Evolutionary conservation across 1,140 invertebrate species (phyloP).

Genomic region (Philotrypesis tridentata): DNA sequence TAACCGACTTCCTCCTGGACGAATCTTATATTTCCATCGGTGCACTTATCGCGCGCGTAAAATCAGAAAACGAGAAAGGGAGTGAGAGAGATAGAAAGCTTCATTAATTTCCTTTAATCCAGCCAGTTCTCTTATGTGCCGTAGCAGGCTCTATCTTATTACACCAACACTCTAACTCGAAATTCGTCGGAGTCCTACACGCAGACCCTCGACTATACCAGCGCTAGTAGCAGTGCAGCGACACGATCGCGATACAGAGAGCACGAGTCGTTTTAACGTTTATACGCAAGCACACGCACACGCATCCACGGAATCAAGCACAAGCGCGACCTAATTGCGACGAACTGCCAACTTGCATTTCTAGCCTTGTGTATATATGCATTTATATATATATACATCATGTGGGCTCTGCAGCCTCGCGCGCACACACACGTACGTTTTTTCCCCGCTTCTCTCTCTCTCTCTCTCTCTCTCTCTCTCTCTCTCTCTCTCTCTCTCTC

Average conservation of each 20-base stretch:
- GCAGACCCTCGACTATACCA: background rate
- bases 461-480: no score
- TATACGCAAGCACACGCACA: background rate
- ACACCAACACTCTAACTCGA: background rate
- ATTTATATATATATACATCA: background rate
- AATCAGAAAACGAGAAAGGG: no score
- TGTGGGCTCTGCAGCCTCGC: background rate
- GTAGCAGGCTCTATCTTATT: background rate
- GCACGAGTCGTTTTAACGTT: conserved; percentile 16
- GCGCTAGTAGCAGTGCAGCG: background rate
- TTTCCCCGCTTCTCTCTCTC: conserved; percentile 6
- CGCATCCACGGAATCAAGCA: background rate
- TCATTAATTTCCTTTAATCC: conserved; percentile 20
- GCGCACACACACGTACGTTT: background rate
- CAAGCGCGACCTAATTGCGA: conserved; percentile 10
- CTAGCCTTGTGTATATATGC: background rate
- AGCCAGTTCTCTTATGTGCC: background rate
- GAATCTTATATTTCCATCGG: no score
- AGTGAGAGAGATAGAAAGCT: no score
- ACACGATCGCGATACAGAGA: conserved; percentile 15
- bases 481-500: no score
- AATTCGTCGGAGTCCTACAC: background rate
- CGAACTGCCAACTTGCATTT: background rate
- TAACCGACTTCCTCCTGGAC: no score
- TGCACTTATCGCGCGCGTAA: no score